A percentile compares a stretch with the other conserved stretches of the same genome.
Conservation (phyloP, 2,113 vertebrate genomes). For the Anarrhichthys ocellatus region DNA sequence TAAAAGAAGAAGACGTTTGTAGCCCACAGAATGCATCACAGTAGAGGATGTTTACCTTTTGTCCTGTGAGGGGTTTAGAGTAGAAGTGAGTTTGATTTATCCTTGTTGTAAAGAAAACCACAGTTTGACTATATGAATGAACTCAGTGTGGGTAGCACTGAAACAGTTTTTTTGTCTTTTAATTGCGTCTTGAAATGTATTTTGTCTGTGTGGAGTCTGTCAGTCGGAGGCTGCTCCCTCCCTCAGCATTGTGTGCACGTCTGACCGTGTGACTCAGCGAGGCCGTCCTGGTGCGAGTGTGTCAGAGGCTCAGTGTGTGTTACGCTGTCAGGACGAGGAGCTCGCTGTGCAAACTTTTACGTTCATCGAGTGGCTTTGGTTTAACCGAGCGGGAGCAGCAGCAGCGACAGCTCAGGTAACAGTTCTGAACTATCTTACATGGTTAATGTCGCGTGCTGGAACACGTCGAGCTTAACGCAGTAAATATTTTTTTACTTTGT, state of each 20-base stretch:
- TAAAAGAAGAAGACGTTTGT: constrained; percentile 8
- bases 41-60: constrained; percentile 37
- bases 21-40: constrained; percentile 10
- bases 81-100: constrained; percentile 17
- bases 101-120: constrained; percentile 29
- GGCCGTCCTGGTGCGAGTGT: constrained; percentile 62
- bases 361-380: constrained; percentile 11
- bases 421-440: constrained; percentile 2
- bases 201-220: constrained; percentile 76
- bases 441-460: neutral
- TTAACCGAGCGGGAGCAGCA: constrained; percentile 15
- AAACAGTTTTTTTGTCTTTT: constrained; percentile 49
- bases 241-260: constrained; percentile 58
- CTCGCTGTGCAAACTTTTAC: constrained; percentile 34
- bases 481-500: neutral
- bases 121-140: constrained; percentile 40
- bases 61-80: constrained; percentile 14
- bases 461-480: neutral
- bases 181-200: constrained; percentile 54
- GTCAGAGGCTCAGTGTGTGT: constrained; percentile 64
- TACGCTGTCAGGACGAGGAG: constrained; percentile 49
- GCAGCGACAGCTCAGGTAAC: constrained; percentile 50
- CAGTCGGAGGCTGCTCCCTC: constrained; percentile 62
- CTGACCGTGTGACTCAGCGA: constrained; percentile 66
- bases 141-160: constrained; percentile 25